phyloP scores from a whole-genome alignment of 2,113 vertebrate species.

The Bucco capensis region DNA sequence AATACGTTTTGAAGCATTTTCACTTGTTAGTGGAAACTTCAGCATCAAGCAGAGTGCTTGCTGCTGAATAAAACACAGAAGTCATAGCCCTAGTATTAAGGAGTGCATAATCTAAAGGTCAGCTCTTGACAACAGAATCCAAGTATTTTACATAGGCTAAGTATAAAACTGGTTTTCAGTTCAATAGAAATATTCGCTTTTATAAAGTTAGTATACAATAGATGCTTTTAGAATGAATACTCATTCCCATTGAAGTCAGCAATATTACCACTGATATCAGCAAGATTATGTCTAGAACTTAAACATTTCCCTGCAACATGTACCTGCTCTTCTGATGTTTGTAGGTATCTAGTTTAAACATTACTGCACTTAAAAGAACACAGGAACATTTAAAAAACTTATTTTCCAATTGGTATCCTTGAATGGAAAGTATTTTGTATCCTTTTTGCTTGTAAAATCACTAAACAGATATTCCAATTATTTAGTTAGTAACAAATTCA shows the following conservation, averaged over 20 bases:
- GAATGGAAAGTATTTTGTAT: background rate
- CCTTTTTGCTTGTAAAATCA: background rate
- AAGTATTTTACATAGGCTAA: background rate
- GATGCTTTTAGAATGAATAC: background rate
- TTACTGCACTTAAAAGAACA: background rate
- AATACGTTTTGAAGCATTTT: background rate
- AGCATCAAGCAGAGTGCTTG: background rate
- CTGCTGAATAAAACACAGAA: background rate
- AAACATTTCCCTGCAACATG: background rate
- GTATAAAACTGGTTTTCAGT: background rate
- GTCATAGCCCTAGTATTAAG: background rate
- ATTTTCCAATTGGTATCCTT: background rate
- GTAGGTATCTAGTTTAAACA: background rate
- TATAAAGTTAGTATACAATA: accelerated
- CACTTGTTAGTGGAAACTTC: background rate
- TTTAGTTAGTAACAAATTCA: background rate
- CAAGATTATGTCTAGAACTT: background rate
- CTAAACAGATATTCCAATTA: background rate
- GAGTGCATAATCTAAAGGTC: background rate
- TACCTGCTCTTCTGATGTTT: background rate
- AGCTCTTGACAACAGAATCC: background rate
- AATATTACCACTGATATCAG: background rate
- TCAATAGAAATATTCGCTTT: background rate
- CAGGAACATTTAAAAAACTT: background rate
- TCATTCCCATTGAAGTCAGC: background rate